phyloP scores from a whole-genome alignment of 2,888 invertebrate species.

The Eucera pruinosa region DNA sequence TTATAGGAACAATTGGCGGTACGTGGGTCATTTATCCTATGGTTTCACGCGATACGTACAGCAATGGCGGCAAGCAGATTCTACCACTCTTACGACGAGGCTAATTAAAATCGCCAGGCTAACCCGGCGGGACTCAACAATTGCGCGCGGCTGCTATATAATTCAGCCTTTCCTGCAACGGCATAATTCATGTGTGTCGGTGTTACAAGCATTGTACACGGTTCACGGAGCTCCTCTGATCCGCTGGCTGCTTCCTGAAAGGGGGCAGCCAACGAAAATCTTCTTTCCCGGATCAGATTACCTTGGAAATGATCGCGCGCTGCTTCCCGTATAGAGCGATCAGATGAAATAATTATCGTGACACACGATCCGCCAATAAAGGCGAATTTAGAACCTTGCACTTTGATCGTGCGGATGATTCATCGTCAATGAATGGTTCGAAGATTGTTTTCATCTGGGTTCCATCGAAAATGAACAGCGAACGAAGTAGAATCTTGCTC shows the following conservation, averaged over 20 bases:
- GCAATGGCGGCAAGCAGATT: neutral
- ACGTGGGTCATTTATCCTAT: too few relatives aligned
- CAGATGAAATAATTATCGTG: constrained; percentile 59
- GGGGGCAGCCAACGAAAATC: constrained; percentile 37
- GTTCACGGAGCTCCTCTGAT: constrained; percentile 18
- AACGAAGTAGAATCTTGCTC: too few relatives aligned
- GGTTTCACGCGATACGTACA: too few relatives aligned
- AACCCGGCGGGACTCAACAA: constrained; percentile 18
- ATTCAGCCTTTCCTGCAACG: constrained; percentile 7
- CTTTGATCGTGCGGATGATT: too few relatives aligned
- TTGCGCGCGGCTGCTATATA: constrained; percentile 15
- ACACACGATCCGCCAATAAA: neutral
- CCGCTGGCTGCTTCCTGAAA: constrained; percentile 32
- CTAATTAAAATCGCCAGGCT: constrained; percentile 36
- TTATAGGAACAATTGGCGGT: too few relatives aligned
- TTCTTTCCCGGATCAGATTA: constrained; percentile 54
- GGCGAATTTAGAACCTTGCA: too few relatives aligned
- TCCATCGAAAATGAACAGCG: too few relatives aligned
- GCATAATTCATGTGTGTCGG: constrained; percentile 20
- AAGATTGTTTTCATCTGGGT: too few relatives aligned
- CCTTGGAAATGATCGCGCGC: constrained; percentile 32
- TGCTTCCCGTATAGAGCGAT: constrained; percentile 15
- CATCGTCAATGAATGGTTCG: too few relatives aligned
- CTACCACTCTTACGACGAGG: neutral
- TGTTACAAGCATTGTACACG: constrained; percentile 12